These are phyloP conservation scores for Bugulina stolonifera DNA, from an alignment of 2,888 invertebrate genomes.

Conservation along the genomic window DNA sequence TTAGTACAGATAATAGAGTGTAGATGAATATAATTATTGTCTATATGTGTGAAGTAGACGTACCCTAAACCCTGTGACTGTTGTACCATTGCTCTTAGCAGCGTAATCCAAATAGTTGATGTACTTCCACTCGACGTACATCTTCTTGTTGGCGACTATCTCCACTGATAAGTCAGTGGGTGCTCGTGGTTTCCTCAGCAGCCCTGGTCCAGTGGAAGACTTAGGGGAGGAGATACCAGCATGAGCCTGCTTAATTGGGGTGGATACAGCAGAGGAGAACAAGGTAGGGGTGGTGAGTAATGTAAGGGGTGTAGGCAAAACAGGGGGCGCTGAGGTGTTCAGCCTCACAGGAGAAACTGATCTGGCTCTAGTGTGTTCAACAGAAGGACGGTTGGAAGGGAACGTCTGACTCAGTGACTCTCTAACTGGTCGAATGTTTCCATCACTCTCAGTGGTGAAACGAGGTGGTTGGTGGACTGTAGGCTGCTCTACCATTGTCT, in stretches of 20 bases:
- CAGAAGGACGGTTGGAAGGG: not conserved
- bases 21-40: no score
- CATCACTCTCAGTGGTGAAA: not conserved
- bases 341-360: not conserved
- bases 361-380: not conserved
- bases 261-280: not conserved
- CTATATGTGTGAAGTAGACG: no score
- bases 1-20: no score
- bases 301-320: not conserved
- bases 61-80: conserved; percentile 46
- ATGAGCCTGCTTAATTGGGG: not conserved
- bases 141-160: not conserved
- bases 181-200: conserved; percentile 2
- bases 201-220: no score
- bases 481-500: not conserved
- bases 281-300: not conserved
- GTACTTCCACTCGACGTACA: conserved; percentile 14
- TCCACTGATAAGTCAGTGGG: not conserved
- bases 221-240: not conserved
- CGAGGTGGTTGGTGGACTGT: not conserved
- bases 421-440: not conserved
- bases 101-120: conserved; percentile 35
- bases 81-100: conserved; percentile 40
- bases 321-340: not conserved
- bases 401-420: not conserved